Evolutionary conservation across 2,113 vertebrate genomes (phyloP), one percentile per base, ranked within the genome.

Genomic region (Eptesicus fuscus): DNA sequence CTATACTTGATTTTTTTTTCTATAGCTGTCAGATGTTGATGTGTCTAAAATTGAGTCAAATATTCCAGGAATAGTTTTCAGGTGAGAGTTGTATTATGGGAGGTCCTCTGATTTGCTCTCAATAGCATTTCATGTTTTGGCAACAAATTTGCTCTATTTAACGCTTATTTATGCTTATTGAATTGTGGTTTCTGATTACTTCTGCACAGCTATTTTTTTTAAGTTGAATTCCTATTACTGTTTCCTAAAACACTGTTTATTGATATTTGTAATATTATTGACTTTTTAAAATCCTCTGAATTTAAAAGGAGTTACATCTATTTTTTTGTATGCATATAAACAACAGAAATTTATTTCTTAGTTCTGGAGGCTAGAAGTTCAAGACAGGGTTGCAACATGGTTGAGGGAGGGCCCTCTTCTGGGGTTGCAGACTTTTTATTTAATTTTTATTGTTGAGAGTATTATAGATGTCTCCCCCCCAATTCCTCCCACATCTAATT

Each of bases 141-240:
- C 83, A 86, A 84, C 65, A 80, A 14, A 94, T 85, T 94, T 96
- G 35, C 18, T 87, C 4, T 95, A 30, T 93, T 84, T 56, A 71
- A 88, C 95, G 35, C 4, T 40, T 79, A 11, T 93, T 94, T 67
- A 32, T 92, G 42, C 22, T 88, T 83, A 77, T 61, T 96, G 91
- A 96, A 63, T 90, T 69, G n/a, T 71, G 9, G 30, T 82, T 96
- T 96, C 56, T 92, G 76, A 59, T 80, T 53, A 93, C 83, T 93
- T 83, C 35, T 89, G 23, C 30, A 53, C 35, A 92, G 59, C 17
- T 73, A 30, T 65, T 85, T 88, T 83, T 63, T n/a, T n/a, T 70
- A 93, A 82, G 35, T 88, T 89, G 67, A 93, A 80, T 95, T 93
- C 35, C 23, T 86, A 13, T 94, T 92, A 80, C 4, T 44, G 35